Evolutionary conservation across 2,888 invertebrate genomes (phyloP), one percentile per base, ranked within the genome.

Genomic region (Oxyscelio sp.): DNA sequence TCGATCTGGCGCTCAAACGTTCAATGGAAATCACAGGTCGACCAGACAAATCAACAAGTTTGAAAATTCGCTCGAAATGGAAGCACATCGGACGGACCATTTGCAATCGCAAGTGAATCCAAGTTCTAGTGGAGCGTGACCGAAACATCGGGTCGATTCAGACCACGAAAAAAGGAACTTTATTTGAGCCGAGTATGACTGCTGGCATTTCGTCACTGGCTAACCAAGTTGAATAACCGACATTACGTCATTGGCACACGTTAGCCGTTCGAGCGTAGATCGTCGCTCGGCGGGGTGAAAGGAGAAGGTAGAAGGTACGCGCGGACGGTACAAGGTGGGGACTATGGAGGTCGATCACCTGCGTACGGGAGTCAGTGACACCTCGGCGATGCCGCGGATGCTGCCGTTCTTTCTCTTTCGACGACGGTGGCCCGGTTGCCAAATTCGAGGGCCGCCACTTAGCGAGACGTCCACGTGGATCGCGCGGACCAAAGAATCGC

Each of bases 261-360:
- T 89, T 86, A 83, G 88, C 87, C 75, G 70, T 81, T 75, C 6
- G 85, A 74, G 74, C 73, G 70, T 59, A 50, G 80, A 73, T 71
- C 54, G 82, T 61, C 61, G 81, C 48, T 63, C 58, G 65, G 83
- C 75, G 83, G 70, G 71, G 83, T 54, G 70, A 87, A 85, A 88
- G 82, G 85, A 86, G 86, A 79, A 83, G 87, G 79, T 73, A 70
- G 79, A 79, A 82, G 78, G 83, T 80, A 85, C 70, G 79, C 75
- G 85, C 31, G 59, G 45, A 45, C 71, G 74, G 71, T 79, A 65
- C 68, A 84, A 87, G 86, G 88, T 89, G 88, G 89, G 90, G 85
- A 87, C 89, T 90, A 92, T 92, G 91, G 94, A 94, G 94, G 94
- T 94, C 94, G 94, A 94, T 94, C 94, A 94, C 94, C 94, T 94